Percentiles rank a stretch among this genome's conserved stretches.
Evolutionary conservation across 2,797 vertebrate genomes (phyloP).

Genomic region (Clarias fuscus): DNA sequence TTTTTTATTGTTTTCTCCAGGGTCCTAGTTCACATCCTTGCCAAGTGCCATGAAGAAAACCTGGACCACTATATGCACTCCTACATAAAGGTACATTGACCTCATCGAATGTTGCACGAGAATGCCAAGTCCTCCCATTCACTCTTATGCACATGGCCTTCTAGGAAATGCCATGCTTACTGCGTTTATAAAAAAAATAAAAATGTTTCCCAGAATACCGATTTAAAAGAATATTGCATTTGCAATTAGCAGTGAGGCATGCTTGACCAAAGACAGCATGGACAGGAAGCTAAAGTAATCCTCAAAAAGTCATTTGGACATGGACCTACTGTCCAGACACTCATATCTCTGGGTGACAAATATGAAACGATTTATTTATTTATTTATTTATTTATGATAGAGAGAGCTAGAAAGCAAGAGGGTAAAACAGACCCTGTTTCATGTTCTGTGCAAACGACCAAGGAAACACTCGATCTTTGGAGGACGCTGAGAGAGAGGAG

Average conservation of each 20-base stretch:
- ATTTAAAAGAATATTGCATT: not conserved
- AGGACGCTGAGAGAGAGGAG: slow-evolving; percentile 25
- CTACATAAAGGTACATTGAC: slow-evolving; percentile 80
- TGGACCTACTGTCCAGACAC: not conserved
- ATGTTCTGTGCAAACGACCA: slow-evolving; percentile 52
- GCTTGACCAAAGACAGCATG: not conserved
- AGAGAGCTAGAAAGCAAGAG: slow-evolving; percentile 41
- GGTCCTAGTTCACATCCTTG: slow-evolving; percentile 90
- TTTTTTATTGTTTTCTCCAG: slow-evolving; percentile 66
- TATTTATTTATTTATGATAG: not conserved
- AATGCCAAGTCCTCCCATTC: not conserved
- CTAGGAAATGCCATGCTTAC: not conserved
- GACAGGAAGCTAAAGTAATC: not conserved
- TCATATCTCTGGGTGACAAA: not conserved
- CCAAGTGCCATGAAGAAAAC: slow-evolving; percentile 94
- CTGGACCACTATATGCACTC: slow-evolving; percentile 88
- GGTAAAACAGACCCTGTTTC: slow-evolving; percentile 56
- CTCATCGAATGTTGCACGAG: not conserved
- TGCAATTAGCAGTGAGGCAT: not conserved
- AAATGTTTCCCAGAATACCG: not conserved
- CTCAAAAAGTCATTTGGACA: not conserved
- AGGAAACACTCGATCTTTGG: slow-evolving; percentile 56
- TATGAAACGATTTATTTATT: not conserved
- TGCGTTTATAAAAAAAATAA: not conserved
- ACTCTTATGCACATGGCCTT: not conserved